Evolutionary conservation across 2,113 vertebrate genomes (phyloP), one percentile per base, ranked within the genome.

Genomic region (Tragulus kanchil): DNA sequence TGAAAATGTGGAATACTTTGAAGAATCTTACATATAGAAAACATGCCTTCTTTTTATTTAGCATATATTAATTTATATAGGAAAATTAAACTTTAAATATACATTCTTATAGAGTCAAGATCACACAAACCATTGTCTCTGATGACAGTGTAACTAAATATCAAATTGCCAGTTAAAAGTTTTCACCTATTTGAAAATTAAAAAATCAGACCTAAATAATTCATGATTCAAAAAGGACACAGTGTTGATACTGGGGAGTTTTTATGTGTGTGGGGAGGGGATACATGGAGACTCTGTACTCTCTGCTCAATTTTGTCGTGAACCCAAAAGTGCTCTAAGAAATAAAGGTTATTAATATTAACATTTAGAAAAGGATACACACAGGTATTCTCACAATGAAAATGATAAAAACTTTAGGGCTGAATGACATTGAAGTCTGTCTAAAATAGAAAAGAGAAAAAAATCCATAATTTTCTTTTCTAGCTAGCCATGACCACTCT

Each of bases 71-170:
- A 12, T 31, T 36, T 71, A 25, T 16, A 52, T 28, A 65, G 21
- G 48, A 73, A 96, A 93, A 93, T 71, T 36, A 31, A 85, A 67
- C 11, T 69, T 84, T 89, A 82, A 83, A 78, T 62, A 87, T 28
- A 85, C 92, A 81, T 87, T 90, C 45, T 62, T 94, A 58, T 48
- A 62, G n/a, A 58, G 56, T 85, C 62, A 77, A 93, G 42, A 56
- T 94, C 11, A 67, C 31, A 59, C 23, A 79, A 65, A 82, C 10
- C 36, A 45, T 67, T 61, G 93, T 89, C 42, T 81, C 65, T 62
- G 59, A 61, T 64, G 84, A 89, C 7, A 89, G 3, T 79, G 6
- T 12, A 78, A 79, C 16, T 79, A 69, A 85, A 89, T 42, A 79
- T 48, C 21, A 31, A 59, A 65, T 65, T 81, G 62, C 50, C 16